These are phyloP conservation scores for Nothobranchius kuhntae DNA, from an alignment of 2,113 vertebrate species.

Conservation along the genomic window DNA sequence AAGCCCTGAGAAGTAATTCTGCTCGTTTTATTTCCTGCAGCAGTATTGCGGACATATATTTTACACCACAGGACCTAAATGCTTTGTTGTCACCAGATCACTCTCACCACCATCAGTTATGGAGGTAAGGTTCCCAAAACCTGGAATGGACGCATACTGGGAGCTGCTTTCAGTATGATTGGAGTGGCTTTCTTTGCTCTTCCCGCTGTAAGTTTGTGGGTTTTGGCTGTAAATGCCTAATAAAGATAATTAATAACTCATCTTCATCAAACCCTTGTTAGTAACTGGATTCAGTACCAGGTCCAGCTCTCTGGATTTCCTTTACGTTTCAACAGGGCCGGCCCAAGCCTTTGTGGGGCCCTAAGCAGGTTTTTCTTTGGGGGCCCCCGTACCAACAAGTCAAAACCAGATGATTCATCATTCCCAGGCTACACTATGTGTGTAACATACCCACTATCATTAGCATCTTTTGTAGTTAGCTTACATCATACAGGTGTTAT, in stretches of 20 bases:
- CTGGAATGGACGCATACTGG: conserved; percentile 95
- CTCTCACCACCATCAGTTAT: conserved; percentile 95
- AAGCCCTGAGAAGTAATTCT: conserved; percentile 1
- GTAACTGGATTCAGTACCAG: neutral
- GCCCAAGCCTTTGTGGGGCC: too few relatives aligned
- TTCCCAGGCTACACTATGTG: too few relatives aligned
- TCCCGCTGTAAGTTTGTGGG: conserved; percentile 86
- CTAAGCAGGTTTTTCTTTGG: too few relatives aligned
- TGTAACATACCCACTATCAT: too few relatives aligned
- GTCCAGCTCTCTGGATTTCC: neutral
- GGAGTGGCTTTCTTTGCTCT: conserved; percentile 98
- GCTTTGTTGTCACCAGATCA: conserved; percentile 80
- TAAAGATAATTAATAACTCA: neutral
- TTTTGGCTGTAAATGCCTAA: neutral
- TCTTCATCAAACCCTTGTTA: neutral
- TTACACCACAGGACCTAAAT: too few relatives aligned
- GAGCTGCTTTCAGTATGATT: conserved; percentile 92
- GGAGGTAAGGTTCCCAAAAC: conserved; percentile 96
- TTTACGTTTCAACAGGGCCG: too few relatives aligned
- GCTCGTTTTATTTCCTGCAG: neutral
- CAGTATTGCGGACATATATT: too few relatives aligned
- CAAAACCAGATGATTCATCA: too few relatives aligned
- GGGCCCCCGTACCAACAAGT: too few relatives aligned
- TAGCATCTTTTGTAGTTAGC: too few relatives aligned
- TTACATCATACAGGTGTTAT: too few relatives aligned